Conservation (phyloP, 2,888 invertebrate species). For the Agriotes lineatus region DNA sequence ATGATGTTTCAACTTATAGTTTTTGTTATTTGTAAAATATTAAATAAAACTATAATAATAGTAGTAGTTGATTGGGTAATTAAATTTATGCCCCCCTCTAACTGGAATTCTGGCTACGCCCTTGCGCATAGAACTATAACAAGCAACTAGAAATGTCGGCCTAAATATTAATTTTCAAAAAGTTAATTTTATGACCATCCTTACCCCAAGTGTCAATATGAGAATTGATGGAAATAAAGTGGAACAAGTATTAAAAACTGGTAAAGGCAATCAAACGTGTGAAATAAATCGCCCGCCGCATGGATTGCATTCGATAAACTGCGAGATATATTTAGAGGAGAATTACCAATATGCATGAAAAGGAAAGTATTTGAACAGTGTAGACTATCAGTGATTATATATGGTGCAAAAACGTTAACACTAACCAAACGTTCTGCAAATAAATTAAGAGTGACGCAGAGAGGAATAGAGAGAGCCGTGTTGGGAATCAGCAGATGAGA, state of each 20-base stretch:
- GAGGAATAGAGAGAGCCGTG: not conserved
- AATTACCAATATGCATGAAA: not conserved
- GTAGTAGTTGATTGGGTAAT: too few species aligned
- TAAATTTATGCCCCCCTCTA: too few species aligned
- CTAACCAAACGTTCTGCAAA: not conserved
- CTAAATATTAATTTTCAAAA: too few species aligned
- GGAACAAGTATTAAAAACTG: not conserved
- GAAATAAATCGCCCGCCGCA: not conserved
- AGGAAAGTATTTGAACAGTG: not conserved
- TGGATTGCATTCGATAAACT: not conserved
- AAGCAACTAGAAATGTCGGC: too few species aligned
- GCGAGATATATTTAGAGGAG: not conserved
- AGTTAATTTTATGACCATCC: too few species aligned
- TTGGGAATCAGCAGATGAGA: not conserved
- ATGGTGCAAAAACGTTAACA: not conserved
- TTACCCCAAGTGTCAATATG: not conserved
- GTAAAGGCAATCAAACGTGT: not conserved
- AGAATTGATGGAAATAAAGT: not conserved
- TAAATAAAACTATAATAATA: too few species aligned
- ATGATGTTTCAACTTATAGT: too few species aligned
- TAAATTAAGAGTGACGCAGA: slow-evolving; percentile 2
- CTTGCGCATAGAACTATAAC: too few species aligned
- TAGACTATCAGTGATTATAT: not conserved
- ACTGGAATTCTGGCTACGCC: too few species aligned
- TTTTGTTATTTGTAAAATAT: too few species aligned